Conservation (phyloP, 2,113 vertebrate species). For the Labeo catla region DNA sequence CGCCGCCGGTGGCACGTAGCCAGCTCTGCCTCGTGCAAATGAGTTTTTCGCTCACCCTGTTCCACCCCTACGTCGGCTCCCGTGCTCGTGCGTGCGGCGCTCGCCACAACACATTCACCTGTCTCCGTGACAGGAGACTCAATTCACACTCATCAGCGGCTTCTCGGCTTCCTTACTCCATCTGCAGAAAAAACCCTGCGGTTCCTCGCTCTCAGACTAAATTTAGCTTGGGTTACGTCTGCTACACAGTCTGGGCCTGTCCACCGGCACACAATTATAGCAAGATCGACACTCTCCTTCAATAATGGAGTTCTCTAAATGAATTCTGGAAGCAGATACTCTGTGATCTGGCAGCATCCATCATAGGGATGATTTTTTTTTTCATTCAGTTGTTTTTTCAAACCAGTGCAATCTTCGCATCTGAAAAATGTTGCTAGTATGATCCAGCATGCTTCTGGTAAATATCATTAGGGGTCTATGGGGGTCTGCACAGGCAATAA, state of each 20-base stretch:
- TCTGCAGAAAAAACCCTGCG: conserved; percentile 41
- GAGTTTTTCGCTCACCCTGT: conserved; percentile 58
- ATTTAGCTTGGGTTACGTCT: conserved; percentile 49
- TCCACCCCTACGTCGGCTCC: conserved; percentile 1
- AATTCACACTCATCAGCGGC: conserved; percentile 56
- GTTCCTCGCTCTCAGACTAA: conserved; percentile 38
- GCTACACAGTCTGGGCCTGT: conserved; percentile 11
- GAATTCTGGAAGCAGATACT: conserved; percentile 27
- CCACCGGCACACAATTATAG: conserved; percentile 29
- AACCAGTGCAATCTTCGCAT: not conserved
- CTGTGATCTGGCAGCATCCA: conserved; percentile 22
- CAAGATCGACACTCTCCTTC: conserved; percentile 24
- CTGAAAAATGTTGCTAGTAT: not conserved
- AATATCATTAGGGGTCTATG: not conserved
- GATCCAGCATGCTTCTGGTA: not conserved
- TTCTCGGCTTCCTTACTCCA: conserved; percentile 47
- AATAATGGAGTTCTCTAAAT: conserved; percentile 50
- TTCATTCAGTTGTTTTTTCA: not conserved
- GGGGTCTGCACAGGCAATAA: not conserved
- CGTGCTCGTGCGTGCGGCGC: not conserved
- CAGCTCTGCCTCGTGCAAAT: conserved; percentile 54
- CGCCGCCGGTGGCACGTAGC: conserved; percentile 3
- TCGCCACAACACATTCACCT: conserved; percentile 49
- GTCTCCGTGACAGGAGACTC: conserved; percentile 51
- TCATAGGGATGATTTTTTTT: not conserved